These are phyloP conservation scores for Diadegma fenestrale DNA, from an alignment of 2,888 invertebrate genomes.

Conservation along the genomic window DNA sequence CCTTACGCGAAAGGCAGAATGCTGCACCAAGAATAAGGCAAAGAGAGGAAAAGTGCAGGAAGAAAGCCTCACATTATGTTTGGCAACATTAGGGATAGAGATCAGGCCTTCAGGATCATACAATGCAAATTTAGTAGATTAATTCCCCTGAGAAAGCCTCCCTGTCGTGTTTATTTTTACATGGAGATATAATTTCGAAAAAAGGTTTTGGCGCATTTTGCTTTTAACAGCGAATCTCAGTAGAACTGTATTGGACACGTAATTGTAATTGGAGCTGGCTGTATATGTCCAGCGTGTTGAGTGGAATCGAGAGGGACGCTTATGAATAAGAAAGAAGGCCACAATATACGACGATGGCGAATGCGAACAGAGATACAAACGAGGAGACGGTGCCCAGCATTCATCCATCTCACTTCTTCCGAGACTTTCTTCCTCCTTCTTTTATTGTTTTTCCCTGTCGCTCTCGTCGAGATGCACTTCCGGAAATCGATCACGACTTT, in stretches of 20 bases:
- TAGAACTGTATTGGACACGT: conserved; percentile 33
- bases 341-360: not conserved
- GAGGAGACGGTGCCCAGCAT: conserved; percentile 53
- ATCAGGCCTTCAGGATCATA: conserved; percentile 23
- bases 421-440: not conserved
- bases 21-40: conserved; percentile 27
- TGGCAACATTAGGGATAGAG: conserved; percentile 49
- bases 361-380: conserved; percentile 36
- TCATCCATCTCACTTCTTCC: not conserved
- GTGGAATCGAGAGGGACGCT: conserved; percentile 14
- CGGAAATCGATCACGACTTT: conserved; percentile 81
- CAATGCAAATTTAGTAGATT: conserved; percentile 31
- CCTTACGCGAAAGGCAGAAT: not conserved
- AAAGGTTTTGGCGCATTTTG: conserved; percentile 44
- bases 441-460: conserved; percentile 1
- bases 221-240: conserved; percentile 55
- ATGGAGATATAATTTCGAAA: not conserved
- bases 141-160: not conserved
- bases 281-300: conserved; percentile 39
- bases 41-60: not conserved
- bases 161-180: not conserved
- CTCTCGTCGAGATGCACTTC: conserved; percentile 54
- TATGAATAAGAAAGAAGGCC: conserved; percentile 53
- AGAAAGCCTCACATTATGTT: conserved; percentile 46
- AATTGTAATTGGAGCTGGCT: conserved; percentile 32